These are phyloP conservation scores for Micrastur ruficollis DNA, from an alignment of 2,797 vertebrate genomes.

Conservation along the genomic window DNA sequence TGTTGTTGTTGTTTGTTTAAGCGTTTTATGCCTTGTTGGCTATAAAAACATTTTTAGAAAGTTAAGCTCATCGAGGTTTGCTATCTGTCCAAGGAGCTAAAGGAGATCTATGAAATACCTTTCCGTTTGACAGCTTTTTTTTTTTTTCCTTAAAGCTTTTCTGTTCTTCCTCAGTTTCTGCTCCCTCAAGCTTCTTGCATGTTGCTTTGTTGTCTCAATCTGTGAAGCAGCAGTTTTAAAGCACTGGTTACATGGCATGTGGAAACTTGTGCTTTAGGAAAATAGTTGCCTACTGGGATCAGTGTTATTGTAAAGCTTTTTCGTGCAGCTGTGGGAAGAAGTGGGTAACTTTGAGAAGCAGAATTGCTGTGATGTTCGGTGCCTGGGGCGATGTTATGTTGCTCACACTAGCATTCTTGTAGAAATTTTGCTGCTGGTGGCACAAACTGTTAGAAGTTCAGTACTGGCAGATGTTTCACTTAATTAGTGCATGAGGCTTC, in stretches of 20 bases:
- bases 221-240: neutral
- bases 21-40: neutral
- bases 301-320: neutral
- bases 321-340: neutral
- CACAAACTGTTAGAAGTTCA: neutral
- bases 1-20: too few species aligned
- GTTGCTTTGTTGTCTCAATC: neutral
- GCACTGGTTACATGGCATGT: rapidly evolving
- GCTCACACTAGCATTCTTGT: neutral
- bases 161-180: neutral
- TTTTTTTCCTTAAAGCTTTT: neutral
- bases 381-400: neutral
- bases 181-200: neutral
- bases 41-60: neutral
- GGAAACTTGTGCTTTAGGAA: neutral
- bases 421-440: neutral
- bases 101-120: neutral
- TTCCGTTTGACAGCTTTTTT: neutral
- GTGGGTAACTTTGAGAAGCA: neutral
- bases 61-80: neutral
- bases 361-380: neutral
- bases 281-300: neutral
- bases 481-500: neutral
- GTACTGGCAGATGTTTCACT: neutral
- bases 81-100: neutral